Base-by-base conservation (phyloP, 2,113 vertebrate genomes). In the Gadus chalcogrammus region DNA sequence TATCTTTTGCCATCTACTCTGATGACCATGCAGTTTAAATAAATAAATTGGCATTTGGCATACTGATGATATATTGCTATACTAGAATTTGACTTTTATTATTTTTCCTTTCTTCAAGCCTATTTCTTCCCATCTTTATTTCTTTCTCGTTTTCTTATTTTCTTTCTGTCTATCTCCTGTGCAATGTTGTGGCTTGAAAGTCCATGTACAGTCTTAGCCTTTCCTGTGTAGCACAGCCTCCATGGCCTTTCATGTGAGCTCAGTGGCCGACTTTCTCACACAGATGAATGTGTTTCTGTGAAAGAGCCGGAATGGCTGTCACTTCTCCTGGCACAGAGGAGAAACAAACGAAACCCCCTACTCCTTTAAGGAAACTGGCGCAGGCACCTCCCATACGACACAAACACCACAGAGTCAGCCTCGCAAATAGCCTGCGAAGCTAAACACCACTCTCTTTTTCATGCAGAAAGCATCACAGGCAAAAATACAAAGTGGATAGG, bases 291-390 rank as follows among this genome's bases (percentile, higher is more conserved):
- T 86, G 88, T 84, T 88, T 87, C 76, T 86, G 85, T 90, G 85
- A 91, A 85, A 78, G 79, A 89, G 86, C 83, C 83, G 81, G 88
- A 91, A 89, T 89, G 88, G 88, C 89, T 89, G 87, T 91, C 89
- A 91, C 87, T 89, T 90, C 85, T 88, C 69, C 85, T 90, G 89
- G 88, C 87, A 87, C 74, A 70, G 82, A 62, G 72, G 69, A 90
- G 88, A 88, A 88, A 88, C 86, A 92, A 92, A 91, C 84, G 88
- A 87, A 88, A 9, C 42, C 81, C 82, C 76, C 76, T 78, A 72
- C 79, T 85, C 83, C 86, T 88, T 82, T 76, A 87, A 89, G 88
- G 88, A 91, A 92, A 79, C 83, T 78, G 86, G 90, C 76, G 76
- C 85, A 85, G 88, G 83, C 81, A 72, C 88, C 88, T 85, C 89